Percentiles rank a stretch among this genome's conserved stretches.
These are phyloP conservation scores for Muntiacus muntjak DNA, from an alignment of 2,113 vertebrate genomes.

Conservation along the genomic window DNA sequence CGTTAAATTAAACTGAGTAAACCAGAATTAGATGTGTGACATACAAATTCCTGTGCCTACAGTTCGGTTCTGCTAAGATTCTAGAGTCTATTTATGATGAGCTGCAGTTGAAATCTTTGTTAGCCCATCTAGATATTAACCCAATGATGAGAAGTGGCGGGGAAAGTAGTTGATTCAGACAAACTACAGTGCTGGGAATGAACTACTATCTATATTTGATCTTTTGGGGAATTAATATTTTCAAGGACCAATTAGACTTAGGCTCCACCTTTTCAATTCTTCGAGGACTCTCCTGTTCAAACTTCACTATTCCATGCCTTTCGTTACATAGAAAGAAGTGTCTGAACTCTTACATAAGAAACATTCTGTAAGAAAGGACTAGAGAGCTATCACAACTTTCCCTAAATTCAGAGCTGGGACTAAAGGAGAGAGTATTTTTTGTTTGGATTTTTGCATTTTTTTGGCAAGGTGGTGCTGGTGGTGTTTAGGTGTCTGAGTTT, in stretches of 20 bases:
- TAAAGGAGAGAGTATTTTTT: not conserved
- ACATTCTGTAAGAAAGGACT: not conserved
- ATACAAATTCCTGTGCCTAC: not conserved
- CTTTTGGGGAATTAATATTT: not conserved
- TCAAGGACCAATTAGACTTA: not conserved
- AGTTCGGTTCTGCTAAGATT: not conserved
- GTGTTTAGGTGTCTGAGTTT: not conserved
- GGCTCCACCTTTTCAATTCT: not conserved
- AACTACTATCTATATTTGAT: not conserved
- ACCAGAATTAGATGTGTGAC: not conserved
- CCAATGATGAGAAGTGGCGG: not conserved
- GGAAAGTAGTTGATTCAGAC: not conserved
- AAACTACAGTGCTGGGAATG: not conserved
- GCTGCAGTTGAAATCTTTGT: not conserved
- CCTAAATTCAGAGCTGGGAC: not conserved
- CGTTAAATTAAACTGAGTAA: not conserved
- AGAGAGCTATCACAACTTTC: not conserved
- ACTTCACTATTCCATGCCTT: not conserved
- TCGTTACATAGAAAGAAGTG: not conserved
- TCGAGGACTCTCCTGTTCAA: not conserved
- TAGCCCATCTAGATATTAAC: not conserved
- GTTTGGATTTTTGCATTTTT: not conserved
- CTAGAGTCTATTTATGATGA: not conserved
- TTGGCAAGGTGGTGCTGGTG: not conserved
- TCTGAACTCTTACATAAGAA: not conserved